Base-by-base conservation (phyloP, 2,888 invertebrate genomes). In the Incurvaria masculella region DNA sequence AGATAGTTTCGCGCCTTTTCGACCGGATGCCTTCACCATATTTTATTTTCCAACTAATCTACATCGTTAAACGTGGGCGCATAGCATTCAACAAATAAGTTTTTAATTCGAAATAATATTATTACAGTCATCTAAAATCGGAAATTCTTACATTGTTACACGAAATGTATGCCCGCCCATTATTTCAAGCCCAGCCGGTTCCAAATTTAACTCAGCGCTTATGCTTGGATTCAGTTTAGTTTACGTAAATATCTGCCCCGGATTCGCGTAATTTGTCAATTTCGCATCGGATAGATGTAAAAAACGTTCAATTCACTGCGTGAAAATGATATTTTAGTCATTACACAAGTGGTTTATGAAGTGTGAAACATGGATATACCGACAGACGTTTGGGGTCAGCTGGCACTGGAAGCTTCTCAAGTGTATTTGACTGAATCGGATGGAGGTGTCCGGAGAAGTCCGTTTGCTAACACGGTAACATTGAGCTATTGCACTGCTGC, bases 391-490 rank as follows among this genome's bases (percentile, higher is more conserved):
- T 92, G 93, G 92, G 91, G 92, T 45, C 93, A 94, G 69, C 78
- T 94, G 61, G 92, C 93, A 52, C 81, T 93, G 51, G 93, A 94
- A 72, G 90, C 91, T 47, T 88, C 89, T 58, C 91, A 91, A 73
- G 89, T 92, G 55, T 92, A 91, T 71, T 80, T 92, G 56, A 86
- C 86, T 39, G 92, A 92, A 72, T n/a, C n/a, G n/a, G n/a, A n/a
- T n/a, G 89, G 88, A 53, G 89, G 89, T 50, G 81, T 84, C 58
- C 75, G 87, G 59, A 84, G 88, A 64, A 91, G 91, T 68, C 91
- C 89, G 52, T 92, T 91, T 66, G 89, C 90, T 50, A 84, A 83
- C 69, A 93, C 92, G 86, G 93, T 93, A 88, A 81, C n/a, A n/a
- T n/a, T n/a, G n/a, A n/a, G n/a, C n/a, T n/a, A n/a, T n/a, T n/a